Conservation (phyloP, 2,888 invertebrate species). For the Drosophila sordidapex region DNA sequence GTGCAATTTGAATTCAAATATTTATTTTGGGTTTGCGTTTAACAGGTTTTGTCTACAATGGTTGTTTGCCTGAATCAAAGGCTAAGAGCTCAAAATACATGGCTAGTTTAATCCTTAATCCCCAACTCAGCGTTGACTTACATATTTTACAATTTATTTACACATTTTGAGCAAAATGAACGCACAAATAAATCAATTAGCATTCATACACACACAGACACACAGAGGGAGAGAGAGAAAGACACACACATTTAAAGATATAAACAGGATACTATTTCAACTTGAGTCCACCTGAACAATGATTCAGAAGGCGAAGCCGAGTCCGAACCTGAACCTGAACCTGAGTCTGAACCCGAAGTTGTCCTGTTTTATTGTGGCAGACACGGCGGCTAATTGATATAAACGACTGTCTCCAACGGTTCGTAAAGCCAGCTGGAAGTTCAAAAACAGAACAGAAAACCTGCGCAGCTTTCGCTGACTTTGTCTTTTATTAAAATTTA, state of each 20-base stretch:
- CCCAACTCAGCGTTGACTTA: slow-evolving; percentile 17
- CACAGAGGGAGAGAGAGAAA: neutral
- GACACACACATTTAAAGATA: neutral
- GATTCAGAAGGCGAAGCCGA: slow-evolving; percentile 2
- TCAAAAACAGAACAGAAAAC: neutral
- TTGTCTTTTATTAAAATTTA: slow-evolving; percentile 70
- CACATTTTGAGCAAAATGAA: slow-evolving; percentile 35
- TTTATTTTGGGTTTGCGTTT: neutral
- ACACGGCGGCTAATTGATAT: slow-evolving; percentile 74
- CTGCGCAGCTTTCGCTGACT: slow-evolving; percentile 60
- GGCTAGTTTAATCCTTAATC: neutral
- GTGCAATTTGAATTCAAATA: neutral
- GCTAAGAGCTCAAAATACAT: neutral
- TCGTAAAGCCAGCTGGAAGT: slow-evolving; percentile 37
- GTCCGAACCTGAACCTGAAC: neutral
- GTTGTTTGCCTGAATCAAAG: neutral
- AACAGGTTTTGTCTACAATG: neutral
- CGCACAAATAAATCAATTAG: slow-evolving; percentile 61
- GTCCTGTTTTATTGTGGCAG: slow-evolving; percentile 52
- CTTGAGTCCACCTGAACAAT: slow-evolving; percentile 36
- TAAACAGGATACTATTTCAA: slow-evolving; percentile 10
- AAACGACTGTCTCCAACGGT: slow-evolving; percentile 73
- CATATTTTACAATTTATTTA: slow-evolving; percentile 39
- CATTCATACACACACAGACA: slow-evolving; percentile 5
- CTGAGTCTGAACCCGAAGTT: slow-evolving; percentile 27